These are phyloP conservation scores for Linnaemya vulpina DNA, from an alignment of 2,888 invertebrate genomes.

Conservation along the genomic window DNA sequence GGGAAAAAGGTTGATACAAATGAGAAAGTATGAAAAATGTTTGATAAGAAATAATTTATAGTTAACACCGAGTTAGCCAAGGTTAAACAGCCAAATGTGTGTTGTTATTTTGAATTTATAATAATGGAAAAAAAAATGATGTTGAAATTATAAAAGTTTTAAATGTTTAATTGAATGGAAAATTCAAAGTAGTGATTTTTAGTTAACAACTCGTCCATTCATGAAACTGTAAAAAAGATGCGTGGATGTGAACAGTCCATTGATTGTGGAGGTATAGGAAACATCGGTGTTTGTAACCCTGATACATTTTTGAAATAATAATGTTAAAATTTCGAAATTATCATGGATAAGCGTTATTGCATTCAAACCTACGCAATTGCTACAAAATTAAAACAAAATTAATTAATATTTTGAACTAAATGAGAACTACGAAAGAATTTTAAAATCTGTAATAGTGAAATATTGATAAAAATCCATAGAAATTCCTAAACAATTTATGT, in stretches of 20 bases:
- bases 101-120: background rate
- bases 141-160: background rate
- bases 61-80: background rate
- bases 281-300: background rate
- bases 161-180: constrained; percentile 13
- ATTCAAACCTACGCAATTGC: too few relatives aligned
- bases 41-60: background rate
- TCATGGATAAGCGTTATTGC: too few relatives aligned
- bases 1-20: constrained; percentile 21
- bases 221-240: background rate
- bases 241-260: background rate
- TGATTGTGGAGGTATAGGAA: background rate
- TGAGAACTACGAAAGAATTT: background rate
- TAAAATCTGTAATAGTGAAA: background rate
- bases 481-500: too few relatives aligned
- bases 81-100: constrained; percentile 8
- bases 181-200: background rate
- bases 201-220: background rate
- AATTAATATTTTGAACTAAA: too few relatives aligned
- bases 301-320: background rate
- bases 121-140: background rate
- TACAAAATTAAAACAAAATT: too few relatives aligned
- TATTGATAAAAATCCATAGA: too few relatives aligned
- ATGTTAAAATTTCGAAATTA: background rate
- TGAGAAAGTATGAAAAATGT: constrained; percentile 39